These are phyloP conservation scores for Aphelinus atriplicis DNA, from an alignment of 1,140 invertebrate genomes.

Conservation along the genomic window DNA sequence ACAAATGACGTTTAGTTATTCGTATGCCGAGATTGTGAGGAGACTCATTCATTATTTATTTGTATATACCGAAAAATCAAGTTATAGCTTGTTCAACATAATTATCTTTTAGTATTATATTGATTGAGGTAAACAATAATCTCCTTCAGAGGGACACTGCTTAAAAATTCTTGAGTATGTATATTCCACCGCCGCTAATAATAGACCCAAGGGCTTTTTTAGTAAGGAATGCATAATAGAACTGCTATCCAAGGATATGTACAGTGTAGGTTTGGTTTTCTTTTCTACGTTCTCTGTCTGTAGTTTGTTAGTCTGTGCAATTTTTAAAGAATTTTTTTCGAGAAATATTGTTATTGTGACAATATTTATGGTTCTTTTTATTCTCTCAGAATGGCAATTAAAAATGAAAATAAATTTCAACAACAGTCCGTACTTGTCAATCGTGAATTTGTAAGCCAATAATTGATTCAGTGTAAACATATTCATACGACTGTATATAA, in stretches of 20 bases:
- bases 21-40: too few relatives aligned
- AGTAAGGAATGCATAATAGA: conserved; percentile 13
- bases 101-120: too few relatives aligned
- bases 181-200: conserved; percentile 6
- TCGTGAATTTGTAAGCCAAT: background rate
- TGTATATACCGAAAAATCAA: too few relatives aligned
- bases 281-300: background rate
- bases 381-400: background rate
- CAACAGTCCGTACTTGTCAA: background rate
- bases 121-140: too few relatives aligned
- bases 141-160: background rate
- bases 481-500: background rate
- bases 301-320: conserved; percentile 6
- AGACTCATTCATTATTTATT: too few relatives aligned
- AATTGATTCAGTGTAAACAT: background rate
- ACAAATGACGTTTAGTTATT: too few relatives aligned
- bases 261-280: conserved; percentile 5
- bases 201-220: conserved; percentile 3
- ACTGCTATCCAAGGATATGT: conserved; percentile 2
- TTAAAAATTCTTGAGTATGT: conserved; percentile 8
- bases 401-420: background rate
- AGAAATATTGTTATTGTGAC: conserved; percentile 11
- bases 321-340: background rate
- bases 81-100: too few relatives aligned
- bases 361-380: conserved; percentile 4